Evolutionary conservation across 2,113 vertebrate species (phyloP), one percentile per base, ranked within the genome.

Genomic region (Peromyscus leucopus): DNA sequence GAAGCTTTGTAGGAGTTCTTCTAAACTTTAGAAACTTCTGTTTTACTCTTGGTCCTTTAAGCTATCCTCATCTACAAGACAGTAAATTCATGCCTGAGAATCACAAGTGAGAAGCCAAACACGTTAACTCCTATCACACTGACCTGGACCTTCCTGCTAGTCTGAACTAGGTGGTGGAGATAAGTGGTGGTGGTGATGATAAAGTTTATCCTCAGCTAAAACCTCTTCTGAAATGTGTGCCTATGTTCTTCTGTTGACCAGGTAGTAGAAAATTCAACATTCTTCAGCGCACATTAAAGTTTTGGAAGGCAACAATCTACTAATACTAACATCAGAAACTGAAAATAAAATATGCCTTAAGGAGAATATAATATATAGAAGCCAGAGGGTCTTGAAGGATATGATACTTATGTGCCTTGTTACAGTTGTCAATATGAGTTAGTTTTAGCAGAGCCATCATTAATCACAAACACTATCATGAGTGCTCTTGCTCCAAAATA

Each of bases 1-100:
- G 39, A 26, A 46, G 59, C 7, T 69, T 33, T 57, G 42, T 46
- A 95, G 83, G 90, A 85, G 24, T 48, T 57, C 93, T 91, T 93
- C 21, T 88, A 79, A 95, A 84, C 48, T 87, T 61, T 61, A 75
- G 65, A 91, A 39, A 9, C 28, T 93, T 94, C 48, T 55, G 28
- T 91, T 21, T 71, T 51, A 78, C 7, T 0, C 15, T 80, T 91
- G 16, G 21, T 83, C 13, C 6, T 65, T 91, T 7, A 94, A 67
- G 17, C 46, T n/a, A 1, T 93, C 22, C 10, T 84, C 8, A 39
- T 59, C 13, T 21, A 65, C 36, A 89, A 90, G 46, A 80, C 3
- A 95, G 19, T 21, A 85, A 85, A 55, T 88, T 19, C 12, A 19
- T 69, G 67, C 22, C 19, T 87, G 39, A 96, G 39, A 19, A 51